phyloP scores from a whole-genome alignment of 2,888 invertebrate genomes.

The Drosophila borealis region DNA sequence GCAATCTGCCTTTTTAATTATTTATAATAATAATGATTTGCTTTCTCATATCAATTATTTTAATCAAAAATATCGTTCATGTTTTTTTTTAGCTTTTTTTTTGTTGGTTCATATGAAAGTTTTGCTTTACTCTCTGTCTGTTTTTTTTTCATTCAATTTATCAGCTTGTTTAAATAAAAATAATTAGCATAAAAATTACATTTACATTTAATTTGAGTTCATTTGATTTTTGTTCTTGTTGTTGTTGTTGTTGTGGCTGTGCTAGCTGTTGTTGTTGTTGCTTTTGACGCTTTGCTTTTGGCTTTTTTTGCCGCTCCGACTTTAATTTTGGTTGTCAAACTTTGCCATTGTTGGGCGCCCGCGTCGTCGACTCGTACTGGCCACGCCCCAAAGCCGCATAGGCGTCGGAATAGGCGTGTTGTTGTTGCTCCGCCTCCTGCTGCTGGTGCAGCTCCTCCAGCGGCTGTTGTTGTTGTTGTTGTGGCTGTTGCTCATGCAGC shows the following conservation, averaged over 20 bases:
- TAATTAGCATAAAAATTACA: slow-evolving; percentile 84
- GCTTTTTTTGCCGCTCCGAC: slow-evolving; percentile 71
- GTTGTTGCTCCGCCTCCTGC: slow-evolving; percentile 62
- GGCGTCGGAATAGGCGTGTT: slow-evolving; percentile 83
- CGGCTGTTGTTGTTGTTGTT: slow-evolving; percentile 34
- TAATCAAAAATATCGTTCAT: slow-evolving; percentile 74
- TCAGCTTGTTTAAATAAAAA: slow-evolving; percentile 78
- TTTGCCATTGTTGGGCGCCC: slow-evolving; percentile 75
- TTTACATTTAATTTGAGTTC: slow-evolving; percentile 85
- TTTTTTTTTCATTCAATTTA: slow-evolving; percentile 22
- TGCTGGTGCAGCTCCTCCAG: slow-evolving; percentile 50
- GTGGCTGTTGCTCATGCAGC: slow-evolving; percentile 77
- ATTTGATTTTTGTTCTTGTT: slow-evolving; percentile 82
- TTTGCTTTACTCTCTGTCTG: slow-evolving; percentile 23
- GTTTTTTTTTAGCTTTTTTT: slow-evolving; percentile 39
- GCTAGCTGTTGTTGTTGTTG: slow-evolving; percentile 57
- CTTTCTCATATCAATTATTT: slow-evolving; percentile 71
- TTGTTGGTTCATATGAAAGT: slow-evolving; percentile 62
- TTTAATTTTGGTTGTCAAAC: slow-evolving; percentile 74
- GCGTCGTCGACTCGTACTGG: slow-evolving; percentile 83
- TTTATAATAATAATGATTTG: slow-evolving; percentile 72
- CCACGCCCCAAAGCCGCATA: slow-evolving; percentile 84
- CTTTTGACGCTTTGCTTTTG: slow-evolving; percentile 73
- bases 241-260: slow-evolving; percentile 60
- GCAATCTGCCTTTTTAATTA: slow-evolving; percentile 65